These are phyloP conservation scores for Caenorhabditis sinica DNA, from an alignment of 2,888 invertebrate species.

Conservation along the genomic window DNA sequence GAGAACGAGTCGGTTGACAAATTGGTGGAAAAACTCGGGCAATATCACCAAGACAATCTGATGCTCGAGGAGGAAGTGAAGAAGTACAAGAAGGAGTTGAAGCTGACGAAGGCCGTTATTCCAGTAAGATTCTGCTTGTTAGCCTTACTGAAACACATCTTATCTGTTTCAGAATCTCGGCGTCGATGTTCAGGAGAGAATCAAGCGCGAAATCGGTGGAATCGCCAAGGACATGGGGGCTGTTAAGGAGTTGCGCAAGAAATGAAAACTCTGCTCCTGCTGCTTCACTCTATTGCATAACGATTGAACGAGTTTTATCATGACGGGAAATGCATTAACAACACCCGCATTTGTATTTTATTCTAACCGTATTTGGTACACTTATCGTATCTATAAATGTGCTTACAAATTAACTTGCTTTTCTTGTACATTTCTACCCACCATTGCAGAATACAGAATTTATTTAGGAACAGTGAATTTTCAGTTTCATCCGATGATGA, in stretches of 20 bases:
- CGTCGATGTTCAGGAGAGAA: constrained; percentile 53
- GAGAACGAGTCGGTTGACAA: constrained; percentile 55
- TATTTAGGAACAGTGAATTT: constrained; percentile 6
- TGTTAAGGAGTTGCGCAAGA: constrained; percentile 40
- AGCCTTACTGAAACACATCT: not conserved
- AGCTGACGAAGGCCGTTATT: constrained; percentile 30
- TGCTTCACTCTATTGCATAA: not conserved
- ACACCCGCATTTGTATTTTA: constrained; percentile 4
- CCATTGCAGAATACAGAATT: constrained; percentile 4
- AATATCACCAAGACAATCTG: constrained; percentile 51
- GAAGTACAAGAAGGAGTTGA: constrained; percentile 58
- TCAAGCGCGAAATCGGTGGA: constrained; percentile 60
- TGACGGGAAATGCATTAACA: not conserved
- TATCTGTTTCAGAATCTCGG: constrained; percentile 46
- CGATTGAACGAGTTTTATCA: constrained; percentile 43
- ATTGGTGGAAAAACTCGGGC: constrained; percentile 51
- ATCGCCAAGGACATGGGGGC: constrained; percentile 64
- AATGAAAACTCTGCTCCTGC: constrained; percentile 15
- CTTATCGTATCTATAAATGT: constrained; percentile 8
- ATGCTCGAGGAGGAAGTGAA: constrained; percentile 63
- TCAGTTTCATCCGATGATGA: constrained; percentile 8
- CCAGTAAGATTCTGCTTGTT: constrained; percentile 27
- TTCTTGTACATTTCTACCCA: not conserved
- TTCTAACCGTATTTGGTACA: constrained; percentile 20
- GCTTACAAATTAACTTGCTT: not conserved